Base-by-base conservation (phyloP, 2,888 invertebrate species). In the Erebia palarica region DNA sequence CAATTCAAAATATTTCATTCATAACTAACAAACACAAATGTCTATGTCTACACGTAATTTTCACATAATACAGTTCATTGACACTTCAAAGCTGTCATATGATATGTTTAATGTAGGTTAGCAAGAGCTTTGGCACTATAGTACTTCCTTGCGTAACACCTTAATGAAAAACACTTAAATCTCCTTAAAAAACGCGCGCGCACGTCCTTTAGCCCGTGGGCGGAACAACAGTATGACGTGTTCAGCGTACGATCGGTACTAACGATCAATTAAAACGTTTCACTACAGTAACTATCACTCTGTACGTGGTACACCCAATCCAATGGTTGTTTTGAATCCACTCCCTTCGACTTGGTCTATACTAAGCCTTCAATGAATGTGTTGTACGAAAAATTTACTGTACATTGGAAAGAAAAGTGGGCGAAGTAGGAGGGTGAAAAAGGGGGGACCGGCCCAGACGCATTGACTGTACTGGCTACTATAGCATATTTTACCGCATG, bases 181-280 rank as follows among this genome's bases (percentile, higher is more conserved):
- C 75, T 72, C 76, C 60, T 67, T 73, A 69, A 68, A 58, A 82
- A 81, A 84, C 85, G 71, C 77, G 7, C 36, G 85, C 90, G 89
- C 92, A 90, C 92, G 91, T 88, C 92, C 83, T 82, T 78, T 82
- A 81, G 77, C 71, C 82, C 87, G 92, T 92, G 86, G 92, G 92
- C 90, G 92, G 85, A 83, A 80, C 81, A 85, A 90, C 88, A 82
- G 84, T 90, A 85, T 92, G 91, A 92, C 92, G 92, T 87, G 91
- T 85, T 85, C 82, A 84, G 79, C 65, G 73, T 76, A 75, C 77
- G 73, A 74, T 76, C 75, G 81, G 86, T 89, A 88, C 85, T 86
- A 83, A 87, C 85, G 83, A 86, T 84, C 84, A 79, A 83, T 82
- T 82, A 80, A 79, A 80, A 80, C 78, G 80, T 81, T 73, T 68